These are phyloP conservation scores for Nemurella pictetii DNA, from an alignment of 2,888 invertebrate species.

Conservation along the genomic window DNA sequence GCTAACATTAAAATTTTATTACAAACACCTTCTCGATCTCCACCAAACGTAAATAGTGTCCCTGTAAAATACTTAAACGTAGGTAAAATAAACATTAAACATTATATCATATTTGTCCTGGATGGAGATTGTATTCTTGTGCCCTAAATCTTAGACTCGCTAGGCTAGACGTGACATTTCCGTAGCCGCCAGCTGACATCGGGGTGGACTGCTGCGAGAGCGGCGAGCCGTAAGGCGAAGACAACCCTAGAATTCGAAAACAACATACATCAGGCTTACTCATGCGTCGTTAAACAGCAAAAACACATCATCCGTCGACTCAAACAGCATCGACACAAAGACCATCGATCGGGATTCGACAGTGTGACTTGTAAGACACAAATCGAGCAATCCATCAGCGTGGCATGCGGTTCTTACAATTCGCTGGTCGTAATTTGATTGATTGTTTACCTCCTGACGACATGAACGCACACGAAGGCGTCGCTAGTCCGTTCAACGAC, in stretches of 20 bases:
- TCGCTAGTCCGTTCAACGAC: slow-evolving; percentile 4
- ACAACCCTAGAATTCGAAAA: slow-evolving; percentile 29
- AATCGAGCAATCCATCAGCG: background rate
- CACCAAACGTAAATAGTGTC: background rate
- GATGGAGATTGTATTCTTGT: slow-evolving; percentile 56
- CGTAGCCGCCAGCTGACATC: slow-evolving; percentile 36
- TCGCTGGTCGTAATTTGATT: background rate
- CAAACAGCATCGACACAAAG: no score
- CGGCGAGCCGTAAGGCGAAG: slow-evolving; percentile 33
- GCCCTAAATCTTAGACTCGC: slow-evolving; percentile 61
- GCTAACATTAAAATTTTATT: background rate
- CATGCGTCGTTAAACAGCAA: background rate
- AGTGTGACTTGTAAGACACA: background rate
- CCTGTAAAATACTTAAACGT: background rate
- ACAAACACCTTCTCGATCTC: background rate
- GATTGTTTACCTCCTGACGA: slow-evolving; percentile 42
- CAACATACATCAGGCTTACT: background rate
- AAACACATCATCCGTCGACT: background rate
- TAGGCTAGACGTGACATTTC: slow-evolving; percentile 44
- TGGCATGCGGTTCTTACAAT: background rate
- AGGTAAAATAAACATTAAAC: background rate
- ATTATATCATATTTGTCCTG: slow-evolving; percentile 34
- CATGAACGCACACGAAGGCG: slow-evolving; percentile 45
- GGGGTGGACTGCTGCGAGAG: slow-evolving; percentile 28
- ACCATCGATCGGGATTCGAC: background rate